Conservation (phyloP, 2,113 vertebrate genomes). For the Spea multiplicata region DNA sequence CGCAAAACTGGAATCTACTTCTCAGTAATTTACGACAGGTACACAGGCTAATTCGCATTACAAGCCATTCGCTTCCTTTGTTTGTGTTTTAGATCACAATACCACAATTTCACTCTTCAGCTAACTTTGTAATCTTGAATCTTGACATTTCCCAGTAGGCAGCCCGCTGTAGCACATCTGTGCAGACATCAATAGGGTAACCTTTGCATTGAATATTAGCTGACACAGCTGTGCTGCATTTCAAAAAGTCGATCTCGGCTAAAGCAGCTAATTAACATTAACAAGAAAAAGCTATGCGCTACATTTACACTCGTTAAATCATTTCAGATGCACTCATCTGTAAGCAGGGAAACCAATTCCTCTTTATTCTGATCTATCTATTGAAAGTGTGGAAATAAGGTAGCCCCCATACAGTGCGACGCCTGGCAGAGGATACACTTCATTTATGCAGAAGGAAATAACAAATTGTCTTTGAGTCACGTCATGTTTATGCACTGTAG, state of each 20-base stretch:
- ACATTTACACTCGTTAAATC: too few species aligned
- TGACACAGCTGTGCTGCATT: constrained; percentile 18
- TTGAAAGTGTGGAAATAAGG: too few species aligned
- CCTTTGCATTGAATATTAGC: constrained; percentile 29
- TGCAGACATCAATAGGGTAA: constrained; percentile 30
- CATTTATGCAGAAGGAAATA: too few species aligned
- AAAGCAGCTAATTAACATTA: background rate
- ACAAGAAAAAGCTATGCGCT: too few species aligned
- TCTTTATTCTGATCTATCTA: too few species aligned
- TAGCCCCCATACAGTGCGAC: too few species aligned
- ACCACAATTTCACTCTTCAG: constrained; percentile 20
- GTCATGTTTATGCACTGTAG: too few species aligned
- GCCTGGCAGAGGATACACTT: too few species aligned
- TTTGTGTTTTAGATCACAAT: background rate
- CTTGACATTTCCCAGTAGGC: constrained; percentile 19
- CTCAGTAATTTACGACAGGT: constrained; percentile 8
- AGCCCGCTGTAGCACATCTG: constrained; percentile 19
- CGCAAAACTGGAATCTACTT: constrained; percentile 8
- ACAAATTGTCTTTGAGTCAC: too few species aligned
- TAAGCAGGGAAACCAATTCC: too few species aligned
- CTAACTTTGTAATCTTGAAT: constrained; percentile 22
- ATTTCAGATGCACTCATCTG: too few species aligned
- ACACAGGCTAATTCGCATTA: constrained; percentile 15
- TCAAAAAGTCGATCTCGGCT: constrained; percentile 19
- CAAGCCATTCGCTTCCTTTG: constrained; percentile 31